Conservation (phyloP, 23 tunicate genomes). For the Trididemnum clinides region DNA sequence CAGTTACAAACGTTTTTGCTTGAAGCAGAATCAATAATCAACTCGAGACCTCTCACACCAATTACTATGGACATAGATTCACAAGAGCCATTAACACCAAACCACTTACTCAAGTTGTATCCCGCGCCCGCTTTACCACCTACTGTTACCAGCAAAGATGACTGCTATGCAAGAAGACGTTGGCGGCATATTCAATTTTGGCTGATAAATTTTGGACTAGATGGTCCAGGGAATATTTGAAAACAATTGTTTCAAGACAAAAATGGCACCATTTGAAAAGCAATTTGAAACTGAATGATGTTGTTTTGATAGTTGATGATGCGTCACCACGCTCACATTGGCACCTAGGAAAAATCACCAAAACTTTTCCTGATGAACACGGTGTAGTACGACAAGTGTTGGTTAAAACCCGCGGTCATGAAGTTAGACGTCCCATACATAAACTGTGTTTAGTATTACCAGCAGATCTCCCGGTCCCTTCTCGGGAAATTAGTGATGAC, state of each 20-base stretch:
- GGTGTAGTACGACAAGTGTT: neutral
- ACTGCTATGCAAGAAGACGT: neutral
- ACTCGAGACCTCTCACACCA: neutral
- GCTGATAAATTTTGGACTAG: neutral
- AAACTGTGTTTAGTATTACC: neutral
- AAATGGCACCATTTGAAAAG: neutral
- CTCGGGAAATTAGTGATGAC: too few relatives aligned
- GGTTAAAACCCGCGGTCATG: neutral
- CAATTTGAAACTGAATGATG: neutral
- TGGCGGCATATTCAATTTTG: neutral
- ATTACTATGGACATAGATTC: neutral
- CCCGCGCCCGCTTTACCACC: neutral
- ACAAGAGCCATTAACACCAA: neutral
- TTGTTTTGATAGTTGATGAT: neutral
- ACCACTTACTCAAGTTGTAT: neutral
- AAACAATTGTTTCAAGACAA: neutral
- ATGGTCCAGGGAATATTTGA: neutral
- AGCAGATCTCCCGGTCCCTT: too few relatives aligned
- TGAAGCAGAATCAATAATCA: neutral
- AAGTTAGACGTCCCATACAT: neutral
- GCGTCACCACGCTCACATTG: neutral
- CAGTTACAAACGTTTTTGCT: neutral
- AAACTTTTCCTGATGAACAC: neutral
- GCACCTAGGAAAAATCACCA: neutral
- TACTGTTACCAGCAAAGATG: neutral